Evolutionary conservation across 64 coral and sea anemone genomes (phyloP).

Genomic region (Hydrozoanthus tunicans): DNA sequence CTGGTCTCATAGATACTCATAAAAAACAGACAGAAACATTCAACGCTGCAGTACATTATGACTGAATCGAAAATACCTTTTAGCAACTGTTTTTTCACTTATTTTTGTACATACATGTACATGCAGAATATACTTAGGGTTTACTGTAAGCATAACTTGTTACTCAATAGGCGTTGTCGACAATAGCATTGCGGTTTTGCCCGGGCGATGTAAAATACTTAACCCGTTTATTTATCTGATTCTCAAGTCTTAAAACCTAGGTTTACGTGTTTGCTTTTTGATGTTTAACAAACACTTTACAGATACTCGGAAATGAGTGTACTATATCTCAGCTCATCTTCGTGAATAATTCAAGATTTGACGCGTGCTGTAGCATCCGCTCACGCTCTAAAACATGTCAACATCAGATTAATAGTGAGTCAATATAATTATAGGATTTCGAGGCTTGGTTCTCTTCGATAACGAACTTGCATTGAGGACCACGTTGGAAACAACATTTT

Average conservation of each 20-base stretch:
- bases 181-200: not conserved
- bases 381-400: conserved; percentile 26
- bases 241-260: conserved; percentile 18
- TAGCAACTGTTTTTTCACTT: not conserved
- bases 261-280: conserved; percentile 33
- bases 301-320: conserved; percentile 41
- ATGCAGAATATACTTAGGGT: no score
- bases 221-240: conserved; percentile 20
- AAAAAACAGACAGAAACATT: not conserved
- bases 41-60: not conserved
- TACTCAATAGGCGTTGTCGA: no score
- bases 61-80: not conserved
- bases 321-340: conserved; percentile 23
- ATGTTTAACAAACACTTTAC: conserved; percentile 12
- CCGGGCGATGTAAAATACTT: not conserved
- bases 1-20: not conserved
- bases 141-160: no score
- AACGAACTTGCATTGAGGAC: no score
- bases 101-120: not conserved
- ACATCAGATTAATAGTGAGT: conserved; percentile 1
- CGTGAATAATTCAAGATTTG: not conserved
- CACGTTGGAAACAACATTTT: not conserved
- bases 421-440: not conserved
- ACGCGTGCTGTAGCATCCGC: conserved; percentile 42
- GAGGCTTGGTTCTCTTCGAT: no score